Evolutionary conservation across 2,888 invertebrate genomes (phyloP), one percentile per base, ranked within the genome.

Genomic region (Hyposoter didymator): DNA sequence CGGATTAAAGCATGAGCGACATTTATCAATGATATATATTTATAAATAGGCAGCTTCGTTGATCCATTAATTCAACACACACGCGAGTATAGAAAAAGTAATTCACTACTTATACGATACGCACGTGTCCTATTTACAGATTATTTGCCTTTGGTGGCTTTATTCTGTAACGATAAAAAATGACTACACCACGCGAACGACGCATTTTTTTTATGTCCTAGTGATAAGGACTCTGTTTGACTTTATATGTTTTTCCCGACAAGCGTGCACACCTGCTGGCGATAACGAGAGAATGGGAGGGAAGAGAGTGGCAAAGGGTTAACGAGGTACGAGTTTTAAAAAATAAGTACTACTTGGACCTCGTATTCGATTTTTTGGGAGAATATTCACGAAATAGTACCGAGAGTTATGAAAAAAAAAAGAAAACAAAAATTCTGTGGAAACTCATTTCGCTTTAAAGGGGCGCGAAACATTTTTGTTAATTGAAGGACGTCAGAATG

Each of bases 41-140:
- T 39, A 28, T 67, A 73, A 49, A 47, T 22, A 22, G 22, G 10
- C 8, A 22, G 4, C 55, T 22, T 3, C 10, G 52, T 55, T 4
- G 22, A 12, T 45, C 55, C 79, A 69, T 75, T 73, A 85, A 82
- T 83, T 85, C 67, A 76, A 62, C 8, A 5, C 39, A 83, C 85
- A 83, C 83, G 85, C 82, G 79, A 85, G 67, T 64, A 78, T 55
- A 55, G 55, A 73, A 83, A 85, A 85, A 81, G 78, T 83, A 83
- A 85, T 85, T 83, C 78, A 78, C 80, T 80, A 67, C 78, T n/a
- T 64, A n/a, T n/a, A 52, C 55, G 72, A 59, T 78, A 78, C 64
- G 49, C 73, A 28, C 66, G 64, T 28, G 12, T 49, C 69, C 12
- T 14, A 7, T 62, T n/a, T 64, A 32, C 14, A 19, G n/a, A 39